Percentiles rank a stretch among this genome's conserved stretches.
phyloP scores from a whole-genome alignment of 1,140 invertebrate genomes.

The Anastatus disparis region DNA sequence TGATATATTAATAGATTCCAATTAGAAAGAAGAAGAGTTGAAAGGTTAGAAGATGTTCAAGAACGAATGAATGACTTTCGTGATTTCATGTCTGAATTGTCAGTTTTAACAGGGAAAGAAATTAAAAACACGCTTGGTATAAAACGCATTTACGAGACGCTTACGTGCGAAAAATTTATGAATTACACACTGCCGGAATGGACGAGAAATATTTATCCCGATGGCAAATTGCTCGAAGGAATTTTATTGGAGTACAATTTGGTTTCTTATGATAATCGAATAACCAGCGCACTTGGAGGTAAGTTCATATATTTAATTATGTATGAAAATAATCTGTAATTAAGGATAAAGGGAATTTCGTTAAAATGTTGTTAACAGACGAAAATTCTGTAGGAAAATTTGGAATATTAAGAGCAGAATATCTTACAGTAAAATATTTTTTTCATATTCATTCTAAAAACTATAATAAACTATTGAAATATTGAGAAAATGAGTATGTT shows the following conservation, averaged over 20 bases:
- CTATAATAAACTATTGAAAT: too few relatives aligned
- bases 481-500: too few relatives aligned
- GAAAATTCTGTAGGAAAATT: too few relatives aligned
- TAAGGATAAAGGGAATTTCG: too few relatives aligned
- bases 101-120: conserved; percentile 43
- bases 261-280: conserved; percentile 59
- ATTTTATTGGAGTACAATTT: conserved; percentile 59
- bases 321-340: too few relatives aligned
- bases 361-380: too few relatives aligned
- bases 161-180: conserved; percentile 42
- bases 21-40: not conserved
- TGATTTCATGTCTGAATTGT: not conserved
- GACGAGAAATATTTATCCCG: conserved; percentile 48
- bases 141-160: conserved; percentile 50
- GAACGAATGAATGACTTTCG: not conserved
- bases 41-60: not conserved
- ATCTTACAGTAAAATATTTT: too few relatives aligned
- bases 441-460: too few relatives aligned
- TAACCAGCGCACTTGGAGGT: conserved; percentile 63
- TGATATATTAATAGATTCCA: not conserved
- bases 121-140: conserved; percentile 41
- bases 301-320: conserved; percentile 31
- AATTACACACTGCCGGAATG: conserved; percentile 51
- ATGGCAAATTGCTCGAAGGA: conserved; percentile 32
- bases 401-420: too few relatives aligned